Evolutionary conservation across 2,113 vertebrate genomes (phyloP).

Genomic region (Rattus rattus): DNA sequence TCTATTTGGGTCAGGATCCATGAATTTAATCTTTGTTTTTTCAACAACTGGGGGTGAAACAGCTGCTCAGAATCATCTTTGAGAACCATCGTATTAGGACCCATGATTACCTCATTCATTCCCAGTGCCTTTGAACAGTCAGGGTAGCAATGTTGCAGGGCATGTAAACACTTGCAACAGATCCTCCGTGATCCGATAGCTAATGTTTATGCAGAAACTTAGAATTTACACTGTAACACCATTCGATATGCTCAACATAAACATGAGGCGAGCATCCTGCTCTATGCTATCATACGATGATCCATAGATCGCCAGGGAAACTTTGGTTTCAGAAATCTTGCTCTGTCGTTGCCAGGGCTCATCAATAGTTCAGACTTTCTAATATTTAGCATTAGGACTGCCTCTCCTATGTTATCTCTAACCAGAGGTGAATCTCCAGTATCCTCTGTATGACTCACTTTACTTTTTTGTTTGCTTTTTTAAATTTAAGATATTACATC

Average conservation of each 20-base stretch:
- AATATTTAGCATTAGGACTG: not conserved
- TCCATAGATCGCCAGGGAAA: not conserved
- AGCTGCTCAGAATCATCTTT: not conserved
- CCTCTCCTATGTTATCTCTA: not conserved
- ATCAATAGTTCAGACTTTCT: not conserved
- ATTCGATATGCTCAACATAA: not conserved
- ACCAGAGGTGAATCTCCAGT: not conserved
- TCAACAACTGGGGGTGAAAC: not conserved
- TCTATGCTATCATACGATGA: not conserved
- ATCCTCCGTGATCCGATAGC: not conserved
- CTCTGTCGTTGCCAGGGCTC: not conserved
- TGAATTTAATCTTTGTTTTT: not conserved
- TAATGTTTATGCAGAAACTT: conserved; percentile 16
- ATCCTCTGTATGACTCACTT: not conserved
- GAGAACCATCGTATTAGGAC: not conserved
- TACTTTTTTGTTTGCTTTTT: not conserved
- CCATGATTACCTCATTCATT: not conserved
- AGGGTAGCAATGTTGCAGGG: not conserved
- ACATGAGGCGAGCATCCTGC: not conserved
- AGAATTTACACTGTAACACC: not conserved
- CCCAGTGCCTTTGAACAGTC: not conserved
- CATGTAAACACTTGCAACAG: not conserved
- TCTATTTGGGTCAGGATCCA: not conserved
- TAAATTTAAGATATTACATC: not conserved
- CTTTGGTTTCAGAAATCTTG: conserved; percentile 19